phyloP scores from a whole-genome alignment of 1,140 invertebrate genomes.

The Procambarus clarkii region DNA sequence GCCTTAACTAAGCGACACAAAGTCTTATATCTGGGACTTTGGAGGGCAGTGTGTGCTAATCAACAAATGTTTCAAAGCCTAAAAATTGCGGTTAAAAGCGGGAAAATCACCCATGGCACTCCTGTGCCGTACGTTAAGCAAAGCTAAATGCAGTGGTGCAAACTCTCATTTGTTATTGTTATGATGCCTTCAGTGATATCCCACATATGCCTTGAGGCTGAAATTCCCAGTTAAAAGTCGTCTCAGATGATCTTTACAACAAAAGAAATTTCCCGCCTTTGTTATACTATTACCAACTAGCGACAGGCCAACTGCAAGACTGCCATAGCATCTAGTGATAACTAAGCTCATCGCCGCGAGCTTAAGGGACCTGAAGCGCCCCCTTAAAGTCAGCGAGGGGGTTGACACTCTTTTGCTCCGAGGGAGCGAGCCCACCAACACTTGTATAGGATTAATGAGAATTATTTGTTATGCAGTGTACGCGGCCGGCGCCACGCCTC shows the following conservation, averaged over 20 bases:
- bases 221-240: not conserved
- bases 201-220: not conserved
- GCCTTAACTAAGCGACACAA: slow-evolving; percentile 54
- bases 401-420: not conserved
- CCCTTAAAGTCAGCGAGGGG: not conserved
- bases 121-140: not conserved
- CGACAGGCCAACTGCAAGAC: not conserved
- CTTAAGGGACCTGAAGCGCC: not conserved
- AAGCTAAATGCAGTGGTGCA: slow-evolving; percentile 5
- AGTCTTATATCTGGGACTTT: slow-evolving; percentile 38
- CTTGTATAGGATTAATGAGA: slow-evolving; percentile 1
- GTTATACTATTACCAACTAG: not conserved
- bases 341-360: not conserved
- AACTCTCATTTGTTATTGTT: slow-evolving; percentile 3
- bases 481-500: not conserved
- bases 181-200: slow-evolving; percentile 6
- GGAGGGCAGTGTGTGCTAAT: not conserved
- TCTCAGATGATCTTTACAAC: not conserved
- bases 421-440: slow-evolving; percentile 9
- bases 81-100: not conserved
- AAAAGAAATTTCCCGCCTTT: not conserved
- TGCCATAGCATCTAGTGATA: not conserved
- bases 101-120: not conserved
- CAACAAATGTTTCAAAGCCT: not conserved
- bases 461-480: slow-evolving; percentile 26